Evolutionary conservation across 2,888 invertebrate species (phyloP).

Genomic region (Patella ulyssiponensis): DNA sequence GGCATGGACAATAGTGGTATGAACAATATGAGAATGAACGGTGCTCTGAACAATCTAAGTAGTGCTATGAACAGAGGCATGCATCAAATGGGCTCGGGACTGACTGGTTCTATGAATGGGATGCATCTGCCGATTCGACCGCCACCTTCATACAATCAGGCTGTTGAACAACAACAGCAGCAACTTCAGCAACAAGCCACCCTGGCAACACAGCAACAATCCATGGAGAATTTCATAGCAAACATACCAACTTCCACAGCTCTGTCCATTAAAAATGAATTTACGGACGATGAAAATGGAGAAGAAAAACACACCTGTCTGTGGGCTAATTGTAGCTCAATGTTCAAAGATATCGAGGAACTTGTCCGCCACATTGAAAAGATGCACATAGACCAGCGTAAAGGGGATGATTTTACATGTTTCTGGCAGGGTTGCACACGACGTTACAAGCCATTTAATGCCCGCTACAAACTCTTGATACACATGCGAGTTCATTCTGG

Average conservation of each 20-base stretch:
- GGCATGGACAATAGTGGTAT: conserved; percentile 11
- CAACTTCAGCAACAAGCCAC: conserved; percentile 12
- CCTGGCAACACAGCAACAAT: conserved; percentile 12
- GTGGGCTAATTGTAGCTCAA: conserved; percentile 70
- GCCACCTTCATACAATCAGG: conserved; percentile 63
- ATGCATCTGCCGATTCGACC: conserved; percentile 49
- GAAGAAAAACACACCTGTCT: conserved; percentile 64
- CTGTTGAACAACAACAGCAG: conserved; percentile 40
- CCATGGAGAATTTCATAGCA: conserved; percentile 18
- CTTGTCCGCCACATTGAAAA: conserved; percentile 71
- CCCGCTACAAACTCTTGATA: conserved; percentile 71
- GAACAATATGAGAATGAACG: conserved; percentile 6
- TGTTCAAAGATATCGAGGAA: conserved; percentile 67
- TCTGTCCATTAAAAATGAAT: conserved; percentile 38
- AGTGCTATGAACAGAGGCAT: neutral
- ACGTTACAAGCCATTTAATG: conserved; percentile 70
- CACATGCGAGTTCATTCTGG: conserved; percentile 72
- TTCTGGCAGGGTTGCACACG: conserved; percentile 71
- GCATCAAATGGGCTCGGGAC: conserved; percentile 15
- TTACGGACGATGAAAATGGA: conserved; percentile 57
- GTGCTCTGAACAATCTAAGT: neutral
- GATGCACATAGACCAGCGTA: conserved; percentile 71
- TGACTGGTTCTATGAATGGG: neutral
- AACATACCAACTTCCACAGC: conserved; percentile 30
- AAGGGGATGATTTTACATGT: conserved; percentile 71